These are phyloP conservation scores for Carposina sasakii DNA, from an alignment of 1,140 invertebrate species.

Conservation along the genomic window DNA sequence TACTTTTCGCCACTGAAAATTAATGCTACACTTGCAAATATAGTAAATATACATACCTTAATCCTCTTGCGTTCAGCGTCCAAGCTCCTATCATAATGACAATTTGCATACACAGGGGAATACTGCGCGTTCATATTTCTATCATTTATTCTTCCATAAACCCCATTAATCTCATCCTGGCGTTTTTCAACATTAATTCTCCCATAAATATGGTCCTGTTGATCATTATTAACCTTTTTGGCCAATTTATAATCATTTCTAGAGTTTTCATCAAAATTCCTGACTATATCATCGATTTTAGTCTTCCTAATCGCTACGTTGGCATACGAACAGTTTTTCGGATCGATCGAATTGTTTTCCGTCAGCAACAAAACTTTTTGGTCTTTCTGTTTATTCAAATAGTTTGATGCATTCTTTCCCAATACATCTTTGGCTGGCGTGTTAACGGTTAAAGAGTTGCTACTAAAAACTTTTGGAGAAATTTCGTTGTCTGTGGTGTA, in stretches of 20 bases:
- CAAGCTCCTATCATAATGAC: slow-evolving; percentile 44
- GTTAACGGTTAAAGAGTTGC: slow-evolving; percentile 83
- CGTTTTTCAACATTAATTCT: slow-evolving; percentile 45
- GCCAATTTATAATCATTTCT: slow-evolving; percentile 31
- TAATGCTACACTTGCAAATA: no score
- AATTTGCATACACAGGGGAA: slow-evolving; percentile 51
- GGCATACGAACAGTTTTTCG: slow-evolving; percentile 56
- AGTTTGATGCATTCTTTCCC: slow-evolving; percentile 72
- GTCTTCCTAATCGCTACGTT: slow-evolving; percentile 62
- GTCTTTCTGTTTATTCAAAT: slow-evolving; percentile 62
- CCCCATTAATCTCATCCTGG: slow-evolving; percentile 35
- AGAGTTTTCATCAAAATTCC: slow-evolving; percentile 54
- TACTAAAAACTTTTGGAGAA: slow-evolving; percentile 85
- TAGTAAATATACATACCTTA: slow-evolving; percentile 36
- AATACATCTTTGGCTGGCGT: slow-evolving; percentile 86
- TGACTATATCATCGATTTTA: slow-evolving; percentile 62
- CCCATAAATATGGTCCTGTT: slow-evolving; percentile 48
- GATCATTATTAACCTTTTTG: slow-evolving; percentile 56
- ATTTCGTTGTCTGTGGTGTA: slow-evolving; percentile 59
- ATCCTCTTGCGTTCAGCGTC: slow-evolving; percentile 53
- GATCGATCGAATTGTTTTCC: slow-evolving; percentile 57
- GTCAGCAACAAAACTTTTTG: slow-evolving; percentile 51
- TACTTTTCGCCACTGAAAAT: no score
- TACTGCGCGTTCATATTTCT: slow-evolving; percentile 40
- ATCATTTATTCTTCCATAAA: not conserved